Conservation (phyloP, 2,888 invertebrate species). For the Philonicus albiceps region DNA sequence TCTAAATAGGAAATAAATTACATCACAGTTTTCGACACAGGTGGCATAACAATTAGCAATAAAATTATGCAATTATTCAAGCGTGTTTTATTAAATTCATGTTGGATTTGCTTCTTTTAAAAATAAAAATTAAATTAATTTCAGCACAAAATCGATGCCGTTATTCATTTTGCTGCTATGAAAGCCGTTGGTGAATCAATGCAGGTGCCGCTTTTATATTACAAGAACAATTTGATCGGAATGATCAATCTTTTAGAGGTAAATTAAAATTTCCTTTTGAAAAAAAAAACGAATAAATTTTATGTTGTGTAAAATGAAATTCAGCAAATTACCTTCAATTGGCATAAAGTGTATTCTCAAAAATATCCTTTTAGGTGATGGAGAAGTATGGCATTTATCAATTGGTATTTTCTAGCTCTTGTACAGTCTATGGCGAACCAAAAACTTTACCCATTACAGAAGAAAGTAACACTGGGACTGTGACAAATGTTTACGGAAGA, state of each 20-base stretch:
- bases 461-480: slow-evolving; percentile 82
- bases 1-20: not conserved
- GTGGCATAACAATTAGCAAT: not conserved
- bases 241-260: slow-evolving; percentile 86
- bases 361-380: slow-evolving; percentile 70
- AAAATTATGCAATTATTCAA: not conserved
- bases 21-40: not conserved
- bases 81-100: not conserved
- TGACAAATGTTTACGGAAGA: slow-evolving; percentile 93
- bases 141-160: slow-evolving; percentile 82
- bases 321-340: slow-evolving; percentile 8
- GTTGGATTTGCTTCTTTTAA: not conserved
- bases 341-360: not conserved
- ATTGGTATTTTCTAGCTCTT: slow-evolving; percentile 80
- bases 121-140: not conserved
- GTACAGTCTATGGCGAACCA: slow-evolving; percentile 93
- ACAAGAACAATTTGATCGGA: slow-evolving; percentile 87
- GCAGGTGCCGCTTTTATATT: slow-evolving; percentile 85
- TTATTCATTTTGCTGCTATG: slow-evolving; percentile 94
- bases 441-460: slow-evolving; percentile 85
- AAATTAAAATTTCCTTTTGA: slow-evolving; percentile 62
- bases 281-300: slow-evolving; percentile 48
- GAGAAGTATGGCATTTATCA: slow-evolving; percentile 73
- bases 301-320: not conserved
- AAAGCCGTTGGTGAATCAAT: slow-evolving; percentile 96